Conservation (phyloP, 1,140 invertebrate species). For the Cydia splendana region DNA sequence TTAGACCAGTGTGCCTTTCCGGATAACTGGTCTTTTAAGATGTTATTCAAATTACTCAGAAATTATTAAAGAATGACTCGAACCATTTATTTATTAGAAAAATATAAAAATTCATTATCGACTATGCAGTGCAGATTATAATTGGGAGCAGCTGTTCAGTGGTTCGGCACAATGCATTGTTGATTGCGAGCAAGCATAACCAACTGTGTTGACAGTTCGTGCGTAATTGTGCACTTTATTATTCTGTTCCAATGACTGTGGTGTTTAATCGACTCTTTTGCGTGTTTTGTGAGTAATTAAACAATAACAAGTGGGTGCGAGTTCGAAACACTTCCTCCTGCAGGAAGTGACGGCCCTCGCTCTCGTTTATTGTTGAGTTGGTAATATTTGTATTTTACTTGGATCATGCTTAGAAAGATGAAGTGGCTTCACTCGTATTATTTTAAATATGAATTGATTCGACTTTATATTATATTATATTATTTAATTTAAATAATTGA, state of each 20-base stretch:
- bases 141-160: not conserved
- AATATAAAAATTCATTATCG: not conserved
- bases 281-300: constrained; percentile 29
- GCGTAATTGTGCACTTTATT: constrained; percentile 52
- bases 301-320: constrained; percentile 26
- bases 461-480: not conserved
- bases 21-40: not conserved
- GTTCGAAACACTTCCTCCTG: constrained; percentile 10
- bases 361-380: not conserved
- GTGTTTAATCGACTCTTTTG: constrained; percentile 32
- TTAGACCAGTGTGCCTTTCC: not conserved
- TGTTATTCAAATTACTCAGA: not conserved
- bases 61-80: not conserved
- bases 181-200: not conserved
- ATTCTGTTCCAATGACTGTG: constrained; percentile 39
- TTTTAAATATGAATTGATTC: not conserved
- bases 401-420: not conserved
- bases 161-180: not conserved
- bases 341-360: not conserved
- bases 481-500: constrained; percentile 15
- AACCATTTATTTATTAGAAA: constrained; percentile 6
- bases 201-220: constrained; percentile 55
- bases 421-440: not conserved
- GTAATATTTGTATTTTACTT: constrained; percentile 12
- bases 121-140: constrained; percentile 8